Percentiles rank a stretch among this genome's conserved stretches.
Conservation (phyloP, 2,797 vertebrate species). For the Rallus crepitans region DNA sequence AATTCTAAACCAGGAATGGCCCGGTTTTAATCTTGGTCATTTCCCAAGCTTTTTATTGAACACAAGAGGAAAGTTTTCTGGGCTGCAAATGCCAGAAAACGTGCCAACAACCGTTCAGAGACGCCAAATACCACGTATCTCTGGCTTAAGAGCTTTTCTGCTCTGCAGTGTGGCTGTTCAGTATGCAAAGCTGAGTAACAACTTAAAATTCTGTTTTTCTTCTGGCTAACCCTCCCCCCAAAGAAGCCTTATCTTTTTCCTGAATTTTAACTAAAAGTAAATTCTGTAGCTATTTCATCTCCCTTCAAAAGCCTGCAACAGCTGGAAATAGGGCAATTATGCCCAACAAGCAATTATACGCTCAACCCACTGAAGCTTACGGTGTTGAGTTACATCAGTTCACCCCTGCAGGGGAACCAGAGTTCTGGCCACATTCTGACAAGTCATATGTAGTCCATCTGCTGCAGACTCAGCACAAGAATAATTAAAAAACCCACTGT, state of each 20-base stretch:
- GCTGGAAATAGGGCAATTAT: background rate
- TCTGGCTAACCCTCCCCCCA: background rate
- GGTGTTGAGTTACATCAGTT: background rate
- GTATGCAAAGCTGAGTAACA: background rate
- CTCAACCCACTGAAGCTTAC: background rate
- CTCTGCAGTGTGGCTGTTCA: background rate
- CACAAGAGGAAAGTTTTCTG: background rate
- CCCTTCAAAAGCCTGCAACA: background rate
- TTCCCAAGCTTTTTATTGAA: background rate
- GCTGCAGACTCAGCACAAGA: background rate
- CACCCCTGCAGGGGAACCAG: background rate
- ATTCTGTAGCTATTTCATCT: background rate
- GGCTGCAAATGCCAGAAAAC: background rate
- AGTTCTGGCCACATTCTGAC: background rate
- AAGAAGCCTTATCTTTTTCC: background rate
- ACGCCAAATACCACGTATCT: background rate
- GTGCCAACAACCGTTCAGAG: background rate
- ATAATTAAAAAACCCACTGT: background rate
- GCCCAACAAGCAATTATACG: background rate
- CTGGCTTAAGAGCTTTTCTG: background rate
- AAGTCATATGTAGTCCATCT: background rate
- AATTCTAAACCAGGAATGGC: background rate
- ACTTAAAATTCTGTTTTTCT: background rate
- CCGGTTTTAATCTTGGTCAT: background rate
- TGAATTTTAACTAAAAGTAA: background rate